These are phyloP conservation scores for Corapipo altera DNA, from an alignment of 2,113 vertebrate species.

Conservation along the genomic window DNA sequence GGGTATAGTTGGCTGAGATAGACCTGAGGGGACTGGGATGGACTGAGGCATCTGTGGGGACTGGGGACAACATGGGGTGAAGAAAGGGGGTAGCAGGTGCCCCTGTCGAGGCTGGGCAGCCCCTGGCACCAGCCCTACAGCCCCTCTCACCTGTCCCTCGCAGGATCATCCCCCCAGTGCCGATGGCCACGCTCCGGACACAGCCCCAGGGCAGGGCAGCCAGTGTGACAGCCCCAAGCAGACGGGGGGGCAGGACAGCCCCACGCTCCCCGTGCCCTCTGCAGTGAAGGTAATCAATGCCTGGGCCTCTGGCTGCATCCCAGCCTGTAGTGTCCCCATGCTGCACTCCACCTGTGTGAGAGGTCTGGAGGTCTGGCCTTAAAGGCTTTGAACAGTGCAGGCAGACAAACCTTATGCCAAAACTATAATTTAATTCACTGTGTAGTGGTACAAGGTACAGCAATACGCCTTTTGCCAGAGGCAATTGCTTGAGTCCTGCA, in stretches of 20 bases:
- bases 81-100: fast-evolving
- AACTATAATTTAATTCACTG: background rate
- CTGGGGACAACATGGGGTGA: too few relatives aligned
- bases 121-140: background rate
- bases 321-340: fast-evolving
- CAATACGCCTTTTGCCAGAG: background rate
- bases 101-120: background rate
- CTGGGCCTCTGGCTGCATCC: background rate
- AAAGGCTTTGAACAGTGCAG: background rate
- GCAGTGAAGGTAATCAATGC: conserved; percentile 85
- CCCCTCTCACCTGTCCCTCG: background rate
- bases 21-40: background rate
- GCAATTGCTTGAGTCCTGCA: background rate
- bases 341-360: background rate
- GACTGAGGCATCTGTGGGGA: too few relatives aligned
- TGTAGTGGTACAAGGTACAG: background rate
- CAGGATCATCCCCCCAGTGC: conserved; percentile 72
- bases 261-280: conserved; percentile 73
- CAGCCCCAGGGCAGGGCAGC: conserved; percentile 44
- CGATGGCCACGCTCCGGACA: conserved; percentile 63
- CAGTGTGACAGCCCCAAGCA: conserved; percentile 76
- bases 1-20: background rate
- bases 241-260: conserved; percentile 65
- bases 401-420: background rate
- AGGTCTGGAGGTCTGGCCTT: background rate